These are phyloP conservation scores for Euura lappo DNA, from an alignment of 1,140 invertebrate genomes.

Conservation along the genomic window DNA sequence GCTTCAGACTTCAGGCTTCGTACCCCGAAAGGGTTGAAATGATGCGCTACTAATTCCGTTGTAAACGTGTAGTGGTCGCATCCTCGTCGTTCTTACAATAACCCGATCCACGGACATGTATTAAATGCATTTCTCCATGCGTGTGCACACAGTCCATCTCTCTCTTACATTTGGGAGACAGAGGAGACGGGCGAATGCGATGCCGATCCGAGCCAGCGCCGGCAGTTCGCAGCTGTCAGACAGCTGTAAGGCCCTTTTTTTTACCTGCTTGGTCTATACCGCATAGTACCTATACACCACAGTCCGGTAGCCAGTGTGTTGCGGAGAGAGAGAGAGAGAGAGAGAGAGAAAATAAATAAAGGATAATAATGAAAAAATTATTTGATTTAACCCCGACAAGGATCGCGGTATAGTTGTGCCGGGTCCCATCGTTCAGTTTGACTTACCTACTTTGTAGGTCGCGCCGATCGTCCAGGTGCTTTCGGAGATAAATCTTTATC, in stretches of 20 bases:
- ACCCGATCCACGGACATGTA: too few relatives aligned
- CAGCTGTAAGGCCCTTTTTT: not conserved
- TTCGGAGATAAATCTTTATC: too few relatives aligned
- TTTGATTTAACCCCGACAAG: not conserved
- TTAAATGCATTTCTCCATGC: too few relatives aligned
- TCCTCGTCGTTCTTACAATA: not conserved
- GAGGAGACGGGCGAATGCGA: not conserved
- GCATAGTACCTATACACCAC: not conserved
- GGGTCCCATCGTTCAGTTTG: not conserved
- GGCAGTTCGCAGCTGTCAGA: slow-evolving; percentile 3
- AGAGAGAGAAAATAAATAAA: too few relatives aligned
- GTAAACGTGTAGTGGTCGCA: not conserved
- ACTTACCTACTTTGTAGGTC: not conserved
- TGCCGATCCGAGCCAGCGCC: not conserved
- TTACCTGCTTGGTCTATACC: slow-evolving; percentile 1
- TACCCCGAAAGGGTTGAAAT: not conserved
- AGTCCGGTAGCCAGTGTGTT: too few relatives aligned
- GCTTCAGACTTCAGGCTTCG: too few relatives aligned
- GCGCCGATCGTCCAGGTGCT: not conserved
- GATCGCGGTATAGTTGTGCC: not conserved
- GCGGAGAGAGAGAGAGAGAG: too few relatives aligned
- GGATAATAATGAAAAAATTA: not conserved
- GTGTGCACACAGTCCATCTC: too few relatives aligned
- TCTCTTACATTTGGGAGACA: too few relatives aligned
- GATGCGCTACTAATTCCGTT: slow-evolving; percentile 6